phyloP scores from a whole-genome alignment of 2,113 vertebrate genomes.

The Suncus etruscus region DNA sequence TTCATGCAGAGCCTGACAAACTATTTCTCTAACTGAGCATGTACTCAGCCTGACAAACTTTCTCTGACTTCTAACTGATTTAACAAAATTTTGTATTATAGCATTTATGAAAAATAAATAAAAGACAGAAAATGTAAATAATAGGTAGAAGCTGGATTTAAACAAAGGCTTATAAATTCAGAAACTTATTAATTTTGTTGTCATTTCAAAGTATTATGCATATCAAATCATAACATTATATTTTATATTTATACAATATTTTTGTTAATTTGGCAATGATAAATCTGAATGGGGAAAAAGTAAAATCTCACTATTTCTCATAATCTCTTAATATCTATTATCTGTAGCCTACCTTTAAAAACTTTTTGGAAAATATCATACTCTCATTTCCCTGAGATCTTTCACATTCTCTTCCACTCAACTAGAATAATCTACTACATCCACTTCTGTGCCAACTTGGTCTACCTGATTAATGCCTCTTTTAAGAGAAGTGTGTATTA shows the following conservation, averaged over 20 bases:
- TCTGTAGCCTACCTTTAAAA: neutral
- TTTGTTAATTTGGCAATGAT: neutral
- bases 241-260: neutral
- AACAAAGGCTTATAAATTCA: constrained; percentile 9
- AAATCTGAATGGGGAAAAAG: neutral
- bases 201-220: neutral
- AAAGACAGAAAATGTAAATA: constrained; percentile 10
- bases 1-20: too few relatives aligned
- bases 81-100: neutral
- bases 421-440: neutral
- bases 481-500: neutral
- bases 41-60: too few relatives aligned
- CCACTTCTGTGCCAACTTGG: neutral
- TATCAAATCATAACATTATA: neutral
- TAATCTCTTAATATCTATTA: neutral
- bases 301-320: neutral
- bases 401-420: constrained; percentile 21
- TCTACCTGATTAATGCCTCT: neutral
- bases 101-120: neutral
- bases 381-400: neutral
- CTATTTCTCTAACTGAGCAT: too few relatives aligned
- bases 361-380: neutral
- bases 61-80: neutral
- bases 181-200: constrained; percentile 33
- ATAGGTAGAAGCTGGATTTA: constrained; percentile 30